These are phyloP conservation scores for Sphyrna mokarran DNA, from an alignment of 2,113 vertebrate species.

Conservation along the genomic window DNA sequence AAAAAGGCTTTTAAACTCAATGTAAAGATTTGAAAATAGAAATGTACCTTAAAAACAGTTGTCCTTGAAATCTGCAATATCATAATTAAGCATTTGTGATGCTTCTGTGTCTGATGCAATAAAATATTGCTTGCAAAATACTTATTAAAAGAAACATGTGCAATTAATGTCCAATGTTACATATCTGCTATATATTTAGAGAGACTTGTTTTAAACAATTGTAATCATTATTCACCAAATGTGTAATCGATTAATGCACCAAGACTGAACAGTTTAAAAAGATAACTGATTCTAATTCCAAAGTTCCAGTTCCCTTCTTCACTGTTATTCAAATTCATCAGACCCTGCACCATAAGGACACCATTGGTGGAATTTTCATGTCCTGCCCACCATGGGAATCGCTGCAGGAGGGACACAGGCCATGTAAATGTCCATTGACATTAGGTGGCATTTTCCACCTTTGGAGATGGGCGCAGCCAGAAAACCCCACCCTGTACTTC, in stretches of 20 bases:
- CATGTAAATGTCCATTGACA: too few relatives aligned
- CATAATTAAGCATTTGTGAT: too few relatives aligned
- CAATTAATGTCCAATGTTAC: not conserved
- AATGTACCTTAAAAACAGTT: too few relatives aligned
- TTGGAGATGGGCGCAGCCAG: too few relatives aligned
- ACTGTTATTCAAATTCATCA: not conserved
- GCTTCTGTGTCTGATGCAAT: not conserved
- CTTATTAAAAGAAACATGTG: not conserved
- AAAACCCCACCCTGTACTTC: not conserved
- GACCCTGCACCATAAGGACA: not conserved
- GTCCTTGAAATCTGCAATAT: too few relatives aligned
- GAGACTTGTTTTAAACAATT: not conserved
- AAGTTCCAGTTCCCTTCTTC: not conserved
- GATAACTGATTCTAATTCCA: not conserved
- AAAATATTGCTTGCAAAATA: not conserved
- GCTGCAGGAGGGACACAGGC: too few relatives aligned
- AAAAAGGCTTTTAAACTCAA: too few relatives aligned
- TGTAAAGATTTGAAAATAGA: too few relatives aligned
- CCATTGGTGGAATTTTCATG: too few relatives aligned
- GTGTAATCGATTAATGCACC: not conserved
- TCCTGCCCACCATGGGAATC: too few relatives aligned
- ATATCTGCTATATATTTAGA: not conserved
- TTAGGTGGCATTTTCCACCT: too few relatives aligned
- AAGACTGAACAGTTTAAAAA: not conserved
- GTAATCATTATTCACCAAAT: not conserved